Evolutionary conservation across 2,888 invertebrate genomes (phyloP).

Genomic region (Eupithecia exiguata): DNA sequence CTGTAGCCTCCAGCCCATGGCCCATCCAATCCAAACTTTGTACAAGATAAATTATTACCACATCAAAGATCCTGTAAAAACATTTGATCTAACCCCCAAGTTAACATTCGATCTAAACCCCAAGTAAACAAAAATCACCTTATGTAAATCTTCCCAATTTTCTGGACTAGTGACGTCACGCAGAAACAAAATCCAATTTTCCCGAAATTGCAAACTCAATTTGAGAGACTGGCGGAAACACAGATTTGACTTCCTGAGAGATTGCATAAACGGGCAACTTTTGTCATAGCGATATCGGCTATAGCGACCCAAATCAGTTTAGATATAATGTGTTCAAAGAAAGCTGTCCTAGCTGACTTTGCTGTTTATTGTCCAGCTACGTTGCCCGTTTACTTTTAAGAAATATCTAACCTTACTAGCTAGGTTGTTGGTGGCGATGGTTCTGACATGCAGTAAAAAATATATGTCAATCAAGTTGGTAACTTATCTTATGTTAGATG

Average conservation of each 20-base stretch:
- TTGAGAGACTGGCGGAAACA: slow-evolving; percentile 30
- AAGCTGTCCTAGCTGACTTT: neutral
- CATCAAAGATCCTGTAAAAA: slow-evolving; percentile 6
- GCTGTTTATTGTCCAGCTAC: neutral
- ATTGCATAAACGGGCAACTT: slow-evolving; percentile 1
- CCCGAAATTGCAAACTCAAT: slow-evolving; percentile 43
- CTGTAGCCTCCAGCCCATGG: neutral
- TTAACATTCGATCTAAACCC: slow-evolving; percentile 24
- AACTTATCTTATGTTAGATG: too few species aligned
- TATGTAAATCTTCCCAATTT: slow-evolving; percentile 52
- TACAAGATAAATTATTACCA: neutral
- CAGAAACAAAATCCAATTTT: slow-evolving; percentile 47
- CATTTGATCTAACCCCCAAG: slow-evolving; percentile 20
- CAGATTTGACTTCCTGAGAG: slow-evolving; percentile 7
- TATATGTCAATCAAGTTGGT: neutral
- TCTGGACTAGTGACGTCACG: slow-evolving; percentile 40
- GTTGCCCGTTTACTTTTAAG: neutral
- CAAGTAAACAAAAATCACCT: slow-evolving; percentile 46
- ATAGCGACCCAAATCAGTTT: neutral
- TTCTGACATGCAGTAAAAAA: neutral
- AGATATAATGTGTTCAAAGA: neutral
- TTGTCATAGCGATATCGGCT: neutral
- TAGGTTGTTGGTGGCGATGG: neutral
- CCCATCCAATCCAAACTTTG: slow-evolving; percentile 3
- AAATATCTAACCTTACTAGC: neutral